Evolutionary conservation across 2,888 invertebrate species (phyloP).

Genomic region (Agrilus biguttatus): DNA sequence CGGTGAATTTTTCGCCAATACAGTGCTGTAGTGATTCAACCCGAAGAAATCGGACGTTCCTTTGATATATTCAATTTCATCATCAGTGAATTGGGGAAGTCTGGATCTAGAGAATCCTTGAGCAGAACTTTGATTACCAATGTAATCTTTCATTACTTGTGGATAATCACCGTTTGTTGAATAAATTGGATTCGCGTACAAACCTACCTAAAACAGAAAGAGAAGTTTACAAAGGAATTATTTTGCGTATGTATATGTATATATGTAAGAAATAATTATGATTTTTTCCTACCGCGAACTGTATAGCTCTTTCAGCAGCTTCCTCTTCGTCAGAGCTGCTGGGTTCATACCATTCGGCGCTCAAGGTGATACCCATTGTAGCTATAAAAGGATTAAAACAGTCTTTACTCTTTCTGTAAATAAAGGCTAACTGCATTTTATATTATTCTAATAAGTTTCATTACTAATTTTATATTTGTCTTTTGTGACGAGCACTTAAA

Average conservation of each 20-base stretch:
- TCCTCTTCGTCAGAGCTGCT: constrained; percentile 23
- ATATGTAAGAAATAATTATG: too few relatives aligned
- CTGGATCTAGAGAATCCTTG: constrained; percentile 46
- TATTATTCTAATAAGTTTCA: too few relatives aligned
- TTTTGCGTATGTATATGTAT: too few relatives aligned
- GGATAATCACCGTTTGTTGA: constrained; percentile 51
- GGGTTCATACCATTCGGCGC: constrained; percentile 34
- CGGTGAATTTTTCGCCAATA: constrained; percentile 35
- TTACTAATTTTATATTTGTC: too few relatives aligned
- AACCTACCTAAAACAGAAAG: constrained; percentile 36
- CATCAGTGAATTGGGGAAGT: constrained; percentile 42
- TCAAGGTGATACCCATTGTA: constrained; percentile 32
- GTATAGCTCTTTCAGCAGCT: constrained; percentile 32
- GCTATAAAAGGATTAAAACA: constrained; percentile 9
- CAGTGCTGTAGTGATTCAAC: constrained; percentile 57
- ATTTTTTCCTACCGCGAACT: constrained; percentile 10
- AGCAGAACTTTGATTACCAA: constrained; percentile 39
- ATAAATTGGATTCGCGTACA: constrained; percentile 53
- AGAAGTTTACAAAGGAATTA: too few relatives aligned
- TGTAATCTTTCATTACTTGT: constrained; percentile 41
- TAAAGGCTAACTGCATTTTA: too few relatives aligned
- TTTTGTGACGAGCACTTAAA: too few relatives aligned
- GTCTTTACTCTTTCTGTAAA: too few relatives aligned
- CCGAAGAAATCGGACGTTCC: constrained; percentile 59
- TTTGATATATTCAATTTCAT: constrained; percentile 43